phyloP scores from a whole-genome alignment of 2,113 vertebrate genomes.

The Andinoacara biseriatus region DNA sequence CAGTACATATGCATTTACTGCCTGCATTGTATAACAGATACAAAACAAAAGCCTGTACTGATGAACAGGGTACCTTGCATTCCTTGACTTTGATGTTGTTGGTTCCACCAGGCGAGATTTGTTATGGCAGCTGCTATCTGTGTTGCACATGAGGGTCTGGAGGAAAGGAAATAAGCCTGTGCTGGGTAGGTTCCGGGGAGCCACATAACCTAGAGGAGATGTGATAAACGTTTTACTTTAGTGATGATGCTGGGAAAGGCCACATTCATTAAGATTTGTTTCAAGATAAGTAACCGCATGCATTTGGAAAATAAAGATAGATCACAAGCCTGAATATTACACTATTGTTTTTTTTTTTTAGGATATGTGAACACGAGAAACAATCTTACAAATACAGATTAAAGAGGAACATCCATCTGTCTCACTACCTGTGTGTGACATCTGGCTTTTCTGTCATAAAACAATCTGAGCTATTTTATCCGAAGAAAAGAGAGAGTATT shows the following conservation, averaged over 20 bases:
- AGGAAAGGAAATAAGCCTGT: slow-evolving; percentile 93
- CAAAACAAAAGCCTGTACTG: background rate
- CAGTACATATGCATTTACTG: background rate
- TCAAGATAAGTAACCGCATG: background rate
- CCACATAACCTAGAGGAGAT: slow-evolving; percentile 86
- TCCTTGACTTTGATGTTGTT: background rate
- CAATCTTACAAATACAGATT: background rate
- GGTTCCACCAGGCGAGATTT: slow-evolving; percentile 72
- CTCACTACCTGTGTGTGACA: background rate
- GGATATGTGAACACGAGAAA: background rate
- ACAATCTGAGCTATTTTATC: background rate
- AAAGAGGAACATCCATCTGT: background rate
- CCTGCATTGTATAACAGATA: background rate
- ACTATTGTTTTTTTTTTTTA: background rate
- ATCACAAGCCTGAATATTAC: background rate
- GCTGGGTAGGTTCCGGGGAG: slow-evolving; percentile 92
- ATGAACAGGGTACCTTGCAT: slow-evolving; percentile 23
- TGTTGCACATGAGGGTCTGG: slow-evolving; percentile 91
- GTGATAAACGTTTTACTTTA: background rate
- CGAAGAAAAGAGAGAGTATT: background rate
- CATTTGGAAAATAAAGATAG: background rate
- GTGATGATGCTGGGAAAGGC: background rate
- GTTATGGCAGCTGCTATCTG: slow-evolving; percentile 86
- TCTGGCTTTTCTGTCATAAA: background rate
- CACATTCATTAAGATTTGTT: background rate